These are phyloP conservation scores for Acanthornis magna DNA, from an alignment of 2,797 vertebrate species.

Conservation along the genomic window DNA sequence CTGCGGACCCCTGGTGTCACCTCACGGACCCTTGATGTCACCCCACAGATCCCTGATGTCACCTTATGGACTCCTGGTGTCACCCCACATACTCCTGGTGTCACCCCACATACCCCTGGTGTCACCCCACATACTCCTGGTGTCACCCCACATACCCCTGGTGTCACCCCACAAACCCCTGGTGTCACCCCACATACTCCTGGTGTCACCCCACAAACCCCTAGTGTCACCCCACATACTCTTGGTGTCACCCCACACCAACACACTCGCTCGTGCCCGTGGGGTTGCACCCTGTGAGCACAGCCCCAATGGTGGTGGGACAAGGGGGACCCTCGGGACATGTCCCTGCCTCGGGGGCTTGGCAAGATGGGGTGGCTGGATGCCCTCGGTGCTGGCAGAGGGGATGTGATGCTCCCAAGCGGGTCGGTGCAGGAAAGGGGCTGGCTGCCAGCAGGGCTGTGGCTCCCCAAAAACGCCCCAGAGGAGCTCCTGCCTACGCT, in stretches of 20 bases:
- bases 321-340: background rate
- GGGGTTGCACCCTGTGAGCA: background rate
- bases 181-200: background rate
- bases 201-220: background rate
- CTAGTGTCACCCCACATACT: no score
- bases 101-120: background rate
- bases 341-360: background rate
- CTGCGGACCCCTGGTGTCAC: no score
- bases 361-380: fast-evolving
- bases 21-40: background rate
- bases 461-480: background rate
- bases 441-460: background rate
- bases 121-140: background rate
- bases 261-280: fast-evolving
- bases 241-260: fast-evolving
- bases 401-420: fast-evolving
- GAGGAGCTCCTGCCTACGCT: fast-evolving
- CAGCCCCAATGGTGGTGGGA: background rate
- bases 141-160: background rate
- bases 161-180: background rate
- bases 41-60: background rate
- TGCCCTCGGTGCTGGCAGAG: background rate
- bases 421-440: background rate
- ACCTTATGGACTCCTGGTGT: background rate
- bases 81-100: background rate